Base-by-base conservation (phyloP, 1,140 invertebrate species). In the Leptinotarsa defecta region DNA sequence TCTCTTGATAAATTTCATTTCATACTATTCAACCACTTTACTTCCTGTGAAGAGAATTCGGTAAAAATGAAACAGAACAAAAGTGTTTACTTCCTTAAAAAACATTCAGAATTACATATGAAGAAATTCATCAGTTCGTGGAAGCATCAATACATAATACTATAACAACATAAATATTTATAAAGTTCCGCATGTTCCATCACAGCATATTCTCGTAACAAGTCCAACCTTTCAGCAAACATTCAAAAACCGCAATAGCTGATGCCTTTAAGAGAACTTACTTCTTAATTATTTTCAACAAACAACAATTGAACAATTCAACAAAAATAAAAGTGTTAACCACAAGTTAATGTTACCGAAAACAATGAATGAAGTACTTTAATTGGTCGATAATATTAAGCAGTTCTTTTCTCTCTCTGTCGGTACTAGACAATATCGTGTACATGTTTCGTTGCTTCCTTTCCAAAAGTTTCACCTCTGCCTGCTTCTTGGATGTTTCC, bases 371-470 rank as follows among this genome's bases (percentile, higher is more conserved):
- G 52, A 82, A 81, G 72, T 81, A 81, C 63, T 74, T 81, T 74
- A 83, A 76, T 73, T 83, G 78, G 76, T 82, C 81, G 64, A 83
- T 74, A 48, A 70, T 75, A 63, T 76, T 78, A 61, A 81, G 78
- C 68, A 81, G 61, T 57, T 76, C 76, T 71, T 77, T 81, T 24
- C 67, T 77, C 24, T 82, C 78, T 70, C 80, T 79, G 72, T 83
- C 77, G 22, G 69, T 78, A 48, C 78, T 70, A 74, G 79, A 81
- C 52, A 74, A 73, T 13, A 75, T 76, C 13, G 79, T 79, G 63
- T 78, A 78, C 68, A 83, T 52, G 49, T 77, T 78, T 65, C 79
- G 76, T 63, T 82, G 82, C 67, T 75, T 77, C 13, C 73, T 74
- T 57, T 78, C 79, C 17, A 81, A 73, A 34, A 79, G 77, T 62